Evolutionary conservation across 2,888 invertebrate genomes (phyloP).

Genomic region (Lithophane ornitopus): DNA sequence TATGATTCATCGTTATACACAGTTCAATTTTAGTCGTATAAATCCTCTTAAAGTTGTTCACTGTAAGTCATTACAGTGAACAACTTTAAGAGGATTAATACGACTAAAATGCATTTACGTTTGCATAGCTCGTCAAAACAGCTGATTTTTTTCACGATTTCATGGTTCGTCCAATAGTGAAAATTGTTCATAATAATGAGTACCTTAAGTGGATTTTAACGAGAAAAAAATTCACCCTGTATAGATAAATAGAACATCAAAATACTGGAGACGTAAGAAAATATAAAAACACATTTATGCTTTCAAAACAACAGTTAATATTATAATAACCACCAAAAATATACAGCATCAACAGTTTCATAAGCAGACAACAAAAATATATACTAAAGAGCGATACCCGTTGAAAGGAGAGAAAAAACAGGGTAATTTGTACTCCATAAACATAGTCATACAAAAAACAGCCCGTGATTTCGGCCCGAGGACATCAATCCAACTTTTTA

Average conservation of each 20-base stretch:
- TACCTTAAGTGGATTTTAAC: too few relatives aligned
- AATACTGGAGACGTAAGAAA: background rate
- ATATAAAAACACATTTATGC: background rate
- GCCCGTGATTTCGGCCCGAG: slow-evolving; percentile 69
- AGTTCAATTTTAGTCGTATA: too few relatives aligned
- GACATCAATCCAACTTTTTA: slow-evolving; percentile 88
- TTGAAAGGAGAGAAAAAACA: slow-evolving; percentile 51
- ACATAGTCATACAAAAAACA: slow-evolving; percentile 71
- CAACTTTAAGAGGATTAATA: too few relatives aligned
- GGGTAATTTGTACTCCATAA: slow-evolving; percentile 72
- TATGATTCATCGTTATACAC: background rate
- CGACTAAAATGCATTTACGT: too few relatives aligned
- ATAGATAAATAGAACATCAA: background rate
- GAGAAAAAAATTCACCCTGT: too few relatives aligned
- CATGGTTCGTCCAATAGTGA: too few relatives aligned
- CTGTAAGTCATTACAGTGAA: too few relatives aligned
- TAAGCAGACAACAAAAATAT: slow-evolving; percentile 21
- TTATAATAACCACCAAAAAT: slow-evolving; percentile 24
- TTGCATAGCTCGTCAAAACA: too few relatives aligned
- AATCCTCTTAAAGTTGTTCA: too few relatives aligned
- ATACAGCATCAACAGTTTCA: slow-evolving; percentile 17
- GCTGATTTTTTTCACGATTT: too few relatives aligned
- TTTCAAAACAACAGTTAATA: background rate
- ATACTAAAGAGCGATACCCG: slow-evolving; percentile 16
- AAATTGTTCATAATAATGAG: too few relatives aligned